phyloP scores from a whole-genome alignment of 2,888 invertebrate genomes.

The Anoplius nigerrimus region DNA sequence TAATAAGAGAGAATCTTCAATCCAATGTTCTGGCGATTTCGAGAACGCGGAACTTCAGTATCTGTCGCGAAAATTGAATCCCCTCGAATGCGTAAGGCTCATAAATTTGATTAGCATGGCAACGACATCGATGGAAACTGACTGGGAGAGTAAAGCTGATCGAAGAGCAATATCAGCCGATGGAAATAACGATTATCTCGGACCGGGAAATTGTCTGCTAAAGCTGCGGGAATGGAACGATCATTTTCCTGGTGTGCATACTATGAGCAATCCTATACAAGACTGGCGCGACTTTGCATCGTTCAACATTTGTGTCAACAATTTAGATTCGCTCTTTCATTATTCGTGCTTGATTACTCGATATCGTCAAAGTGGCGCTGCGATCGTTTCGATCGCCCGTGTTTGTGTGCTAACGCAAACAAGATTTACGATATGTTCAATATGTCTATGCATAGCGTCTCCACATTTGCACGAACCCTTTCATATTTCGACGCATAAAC shows the following conservation, averaged over 20 bases:
- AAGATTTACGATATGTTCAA: too few relatives aligned
- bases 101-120: conserved; percentile 36
- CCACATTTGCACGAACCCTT: too few relatives aligned
- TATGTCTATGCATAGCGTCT: too few relatives aligned
- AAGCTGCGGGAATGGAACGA: conserved; percentile 54
- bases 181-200: conserved; percentile 4
- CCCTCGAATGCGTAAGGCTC: conserved; percentile 52
- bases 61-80: conserved; percentile 49
- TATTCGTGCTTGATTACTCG: too few relatives aligned
- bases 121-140: conserved; percentile 21
- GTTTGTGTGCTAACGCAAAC: too few relatives aligned
- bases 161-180: conserved; percentile 1
- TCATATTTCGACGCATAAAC: too few relatives aligned
- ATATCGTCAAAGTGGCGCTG: too few relatives aligned
- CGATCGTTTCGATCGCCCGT: too few relatives aligned
- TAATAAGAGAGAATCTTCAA: conserved; percentile 37
- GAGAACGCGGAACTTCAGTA: conserved; percentile 47
- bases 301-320: background rate
- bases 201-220: conserved; percentile 43
- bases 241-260: conserved; percentile 49
- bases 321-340: background rate
- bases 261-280: conserved; percentile 6
- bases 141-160: conserved; percentile 17
- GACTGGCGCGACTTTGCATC: background rate
- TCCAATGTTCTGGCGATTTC: conserved; percentile 42